Evolutionary conservation across 2,113 vertebrate species (phyloP).

Genomic region (Alectura lathami): DNA sequence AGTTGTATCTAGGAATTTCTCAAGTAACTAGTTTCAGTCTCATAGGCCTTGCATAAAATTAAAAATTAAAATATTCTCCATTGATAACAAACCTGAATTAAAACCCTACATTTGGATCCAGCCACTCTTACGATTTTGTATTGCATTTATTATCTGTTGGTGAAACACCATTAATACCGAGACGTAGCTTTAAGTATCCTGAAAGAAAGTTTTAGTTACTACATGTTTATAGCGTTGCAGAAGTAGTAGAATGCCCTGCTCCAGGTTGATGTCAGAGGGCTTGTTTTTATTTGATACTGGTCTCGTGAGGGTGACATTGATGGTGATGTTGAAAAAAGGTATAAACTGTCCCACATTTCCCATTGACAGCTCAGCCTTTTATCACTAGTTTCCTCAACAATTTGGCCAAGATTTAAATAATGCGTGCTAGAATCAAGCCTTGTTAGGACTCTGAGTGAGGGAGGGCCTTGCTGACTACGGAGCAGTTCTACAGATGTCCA

Average conservation of each 20-base stretch:
- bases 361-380: not conserved
- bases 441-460: fast-evolving
- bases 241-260: not conserved
- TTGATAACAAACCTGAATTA: not conserved
- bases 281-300: not conserved
- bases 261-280: not conserved
- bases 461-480: not conserved
- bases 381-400: not conserved
- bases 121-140: not conserved
- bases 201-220: not conserved
- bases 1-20: not conserved
- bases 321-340: not conserved
- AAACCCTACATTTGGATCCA: not conserved
- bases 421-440: not conserved
- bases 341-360: not conserved
- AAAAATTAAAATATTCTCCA: not conserved
- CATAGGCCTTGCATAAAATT: fast-evolving
- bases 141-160: not conserved
- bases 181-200: not conserved
- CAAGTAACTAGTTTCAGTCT: not conserved
- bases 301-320: not conserved
- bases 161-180: not conserved
- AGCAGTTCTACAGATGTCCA: not conserved
- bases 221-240: not conserved
- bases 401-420: not conserved